Evolutionary conservation across 2,888 invertebrate genomes (phyloP), one percentile per base, ranked within the genome.

Genomic region (Exephanes ischioxanthus): DNA sequence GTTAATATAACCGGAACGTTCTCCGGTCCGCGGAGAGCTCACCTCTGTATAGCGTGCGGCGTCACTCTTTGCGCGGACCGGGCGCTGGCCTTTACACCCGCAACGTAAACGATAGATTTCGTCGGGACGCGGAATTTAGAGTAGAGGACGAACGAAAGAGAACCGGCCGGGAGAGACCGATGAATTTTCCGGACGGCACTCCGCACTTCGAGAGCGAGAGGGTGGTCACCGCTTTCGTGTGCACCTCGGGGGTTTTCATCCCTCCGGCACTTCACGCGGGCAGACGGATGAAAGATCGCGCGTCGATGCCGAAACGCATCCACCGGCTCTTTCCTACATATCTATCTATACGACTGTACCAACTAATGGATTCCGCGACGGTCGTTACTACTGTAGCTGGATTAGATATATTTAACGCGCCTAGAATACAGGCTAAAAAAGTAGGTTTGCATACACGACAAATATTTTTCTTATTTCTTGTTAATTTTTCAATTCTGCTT

Each of bases 321-420:
- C 51, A 48, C 53, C 22, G 26, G 48, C 63, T 68, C 16, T 78
- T 58, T 61, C 70, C 82, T 67, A 58, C 73, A 1, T 58, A 67
- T 61, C 80, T 63, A 71, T 72, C 77, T 55, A 55, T 82, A 77
- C 45, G 26, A 81, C 75, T 82, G 88, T 81, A 85, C 88, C 89
- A 89, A 90, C 92, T 92, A 92, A 92, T 92, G 92, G 92, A 92
- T 92, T 89, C 88, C 78, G 89, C 88, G 89, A 78, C 51, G n/a
- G 68, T 77, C n/a, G 11, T 76, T 33, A 7, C 30, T n/a, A 0
- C 53, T 7, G 53, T 6, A 7, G 19, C n/a, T 0, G 19, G n/a
- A 19, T 55, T 55, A 55, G 53, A 7, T 55, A 22, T 9, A 9
- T 22, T 19, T 55, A 2, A 55, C 7, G n/a, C 53, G 3, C 53